Evolutionary conservation across 1,140 invertebrate species (phyloP).

Genomic region (Neotoxoptera formosana): DNA sequence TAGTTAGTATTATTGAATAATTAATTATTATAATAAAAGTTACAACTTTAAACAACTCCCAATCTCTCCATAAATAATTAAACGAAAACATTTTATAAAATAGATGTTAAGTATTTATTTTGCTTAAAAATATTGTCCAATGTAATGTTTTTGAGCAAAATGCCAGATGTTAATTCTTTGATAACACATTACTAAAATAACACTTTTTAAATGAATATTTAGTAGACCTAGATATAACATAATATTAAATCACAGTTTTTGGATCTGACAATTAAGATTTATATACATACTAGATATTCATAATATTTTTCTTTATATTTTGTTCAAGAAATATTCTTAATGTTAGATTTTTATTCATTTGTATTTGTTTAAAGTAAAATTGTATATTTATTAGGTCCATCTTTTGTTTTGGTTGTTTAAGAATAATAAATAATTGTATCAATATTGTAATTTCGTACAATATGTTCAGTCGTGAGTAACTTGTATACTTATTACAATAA

Average conservation of each 20-base stretch:
- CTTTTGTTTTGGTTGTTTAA: neutral
- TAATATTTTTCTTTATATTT: too few species aligned
- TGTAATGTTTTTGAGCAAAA: neutral
- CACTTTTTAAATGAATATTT: neutral
- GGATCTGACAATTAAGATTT: neutral
- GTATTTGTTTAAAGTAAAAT: too few species aligned
- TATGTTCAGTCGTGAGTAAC: too few species aligned
- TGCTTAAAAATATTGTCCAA: neutral
- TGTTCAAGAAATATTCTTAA: too few species aligned
- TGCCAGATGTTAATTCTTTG: neutral
- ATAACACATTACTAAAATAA: neutral
- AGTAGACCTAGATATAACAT: neutral
- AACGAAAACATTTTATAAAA: neutral
- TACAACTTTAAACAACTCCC: neutral
- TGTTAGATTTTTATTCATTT: too few species aligned
- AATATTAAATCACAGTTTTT: neutral
- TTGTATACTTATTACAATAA: too few species aligned
- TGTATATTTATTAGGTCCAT: neutral
- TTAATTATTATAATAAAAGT: neutral
- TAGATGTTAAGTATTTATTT: neutral
- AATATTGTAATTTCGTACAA: neutral
- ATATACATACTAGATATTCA: too few species aligned
- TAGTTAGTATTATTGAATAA: neutral
- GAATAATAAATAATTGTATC: neutral
- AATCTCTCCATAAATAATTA: neutral